Percentiles rank a stretch among this genome's conserved stretches.
These are phyloP conservation scores for Myanophis thanlyinensis DNA, from an alignment of 2,113 vertebrate genomes.

Conservation along the genomic window DNA sequence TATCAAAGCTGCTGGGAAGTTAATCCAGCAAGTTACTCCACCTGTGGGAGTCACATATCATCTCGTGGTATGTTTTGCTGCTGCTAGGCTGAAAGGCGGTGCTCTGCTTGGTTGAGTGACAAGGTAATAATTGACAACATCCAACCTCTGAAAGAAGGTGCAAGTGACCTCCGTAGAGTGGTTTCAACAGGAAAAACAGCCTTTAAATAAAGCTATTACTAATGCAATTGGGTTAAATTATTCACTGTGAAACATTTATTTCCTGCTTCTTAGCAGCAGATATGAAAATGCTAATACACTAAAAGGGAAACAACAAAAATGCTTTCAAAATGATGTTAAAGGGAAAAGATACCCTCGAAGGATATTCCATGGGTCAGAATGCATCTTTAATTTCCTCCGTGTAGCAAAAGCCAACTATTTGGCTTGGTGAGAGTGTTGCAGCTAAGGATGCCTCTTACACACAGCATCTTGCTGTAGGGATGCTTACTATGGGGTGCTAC, in stretches of 20 bases:
- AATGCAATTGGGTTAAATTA: neutral
- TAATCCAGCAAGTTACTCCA: neutral
- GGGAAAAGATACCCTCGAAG: neutral
- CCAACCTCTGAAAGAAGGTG: neutral
- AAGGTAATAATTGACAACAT: neutral
- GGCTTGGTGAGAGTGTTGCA: neutral
- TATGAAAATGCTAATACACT: neutral
- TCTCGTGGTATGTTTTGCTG: neutral
- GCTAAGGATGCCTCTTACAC: neutral
- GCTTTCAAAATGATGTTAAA: neutral
- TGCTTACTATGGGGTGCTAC: too few relatives aligned
- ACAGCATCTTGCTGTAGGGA: neutral
- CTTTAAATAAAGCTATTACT: neutral
- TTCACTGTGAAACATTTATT: neutral
- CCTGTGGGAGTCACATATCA: too few relatives aligned
- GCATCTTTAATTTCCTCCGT: neutral
- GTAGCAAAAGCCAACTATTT: slow-evolving; percentile 11
- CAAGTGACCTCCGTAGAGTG: neutral
- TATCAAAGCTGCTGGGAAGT: neutral
- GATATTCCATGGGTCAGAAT: rapidly evolving
- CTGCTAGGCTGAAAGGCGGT: neutral
- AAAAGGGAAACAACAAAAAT: neutral
- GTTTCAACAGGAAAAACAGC: neutral
- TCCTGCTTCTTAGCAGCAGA: neutral
- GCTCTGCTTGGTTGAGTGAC: neutral